Evolutionary conservation across 2,888 invertebrate species (phyloP).

Genomic region (Brachynemurus nebulosus): DNA sequence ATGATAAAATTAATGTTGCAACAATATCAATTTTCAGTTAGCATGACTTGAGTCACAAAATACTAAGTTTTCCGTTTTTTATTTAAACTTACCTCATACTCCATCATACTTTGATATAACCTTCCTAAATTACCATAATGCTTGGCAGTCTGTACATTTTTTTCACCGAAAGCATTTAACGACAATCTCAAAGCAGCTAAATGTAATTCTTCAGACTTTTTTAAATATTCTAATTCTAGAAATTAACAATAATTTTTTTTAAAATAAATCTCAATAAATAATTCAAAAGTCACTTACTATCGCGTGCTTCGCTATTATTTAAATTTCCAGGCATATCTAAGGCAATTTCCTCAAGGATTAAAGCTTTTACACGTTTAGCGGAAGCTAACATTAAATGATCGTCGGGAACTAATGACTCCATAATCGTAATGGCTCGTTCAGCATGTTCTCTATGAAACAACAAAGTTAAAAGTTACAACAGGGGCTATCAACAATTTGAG

Average conservation of each 20-base stretch:
- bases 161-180: constrained; percentile 75
- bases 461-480: too few relatives aligned
- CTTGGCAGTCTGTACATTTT: constrained; percentile 90
- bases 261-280: too few relatives aligned
- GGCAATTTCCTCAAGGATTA: constrained; percentile 87
- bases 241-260: constrained; percentile 10
- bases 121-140: constrained; percentile 92
- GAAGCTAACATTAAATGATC: constrained; percentile 80
- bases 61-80: too few relatives aligned
- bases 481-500: too few relatives aligned
- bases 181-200: constrained; percentile 67
- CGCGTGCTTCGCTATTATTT: background rate
- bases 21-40: too few relatives aligned
- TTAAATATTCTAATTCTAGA: constrained; percentile 45
- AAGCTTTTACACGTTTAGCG: constrained; percentile 80
- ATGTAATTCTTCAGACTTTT: constrained; percentile 73
- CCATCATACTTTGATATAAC: constrained; percentile 86
- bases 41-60: too few relatives aligned
- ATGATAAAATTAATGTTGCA: background rate
- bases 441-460: constrained; percentile 52
- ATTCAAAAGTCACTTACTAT: too few relatives aligned
- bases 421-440: constrained; percentile 67
- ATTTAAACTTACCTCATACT: constrained; percentile 46
- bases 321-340: constrained; percentile 48
- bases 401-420: constrained; percentile 62